These are phyloP conservation scores for Trinectes maculatus DNA, from an alignment of 2,113 vertebrate species.

Conservation along the genomic window DNA sequence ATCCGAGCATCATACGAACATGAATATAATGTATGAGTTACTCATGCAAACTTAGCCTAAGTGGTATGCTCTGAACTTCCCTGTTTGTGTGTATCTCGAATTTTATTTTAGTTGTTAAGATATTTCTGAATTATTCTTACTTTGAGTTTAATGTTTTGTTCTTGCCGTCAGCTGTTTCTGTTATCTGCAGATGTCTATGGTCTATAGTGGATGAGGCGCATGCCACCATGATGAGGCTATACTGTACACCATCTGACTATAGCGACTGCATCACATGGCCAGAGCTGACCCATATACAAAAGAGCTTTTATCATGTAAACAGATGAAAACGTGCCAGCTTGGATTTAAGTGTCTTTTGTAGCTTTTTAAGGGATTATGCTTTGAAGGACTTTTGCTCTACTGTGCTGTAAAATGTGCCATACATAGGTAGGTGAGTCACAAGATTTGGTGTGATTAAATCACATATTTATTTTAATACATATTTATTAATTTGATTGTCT, in stretches of 20 bases:
- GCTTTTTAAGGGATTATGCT: constrained; percentile 40
- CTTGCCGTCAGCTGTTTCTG: neutral
- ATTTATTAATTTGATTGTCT: too few relatives aligned
- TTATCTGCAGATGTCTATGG: neutral
- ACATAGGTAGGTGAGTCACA: neutral
- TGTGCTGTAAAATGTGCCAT: neutral
- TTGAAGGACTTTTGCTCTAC: neutral
- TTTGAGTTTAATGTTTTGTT: too few relatives aligned
- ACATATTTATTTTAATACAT: too few relatives aligned
- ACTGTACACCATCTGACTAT: constrained; percentile 20
- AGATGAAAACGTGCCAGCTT: constrained; percentile 17
- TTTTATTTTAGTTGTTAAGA: too few relatives aligned
- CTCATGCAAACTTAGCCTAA: too few relatives aligned
- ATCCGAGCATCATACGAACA: too few relatives aligned
- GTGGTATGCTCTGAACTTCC: too few relatives aligned
- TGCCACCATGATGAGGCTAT: constrained; percentile 17
- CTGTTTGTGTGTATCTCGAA: too few relatives aligned
- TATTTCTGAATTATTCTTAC: too few relatives aligned
- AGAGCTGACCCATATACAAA: constrained; percentile 64
- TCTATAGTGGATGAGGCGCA: neutral
- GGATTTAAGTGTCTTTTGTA: constrained; percentile 51
- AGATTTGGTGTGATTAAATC: neutral
- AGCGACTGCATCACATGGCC: constrained; percentile 37
- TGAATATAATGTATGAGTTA: too few relatives aligned
- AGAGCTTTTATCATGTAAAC: constrained; percentile 53